A percentile compares a stretch with the other conserved stretches of the same genome.
phyloP scores from a whole-genome alignment of 2,888 invertebrate genomes.

The Omphaloscelis lunosa region DNA sequence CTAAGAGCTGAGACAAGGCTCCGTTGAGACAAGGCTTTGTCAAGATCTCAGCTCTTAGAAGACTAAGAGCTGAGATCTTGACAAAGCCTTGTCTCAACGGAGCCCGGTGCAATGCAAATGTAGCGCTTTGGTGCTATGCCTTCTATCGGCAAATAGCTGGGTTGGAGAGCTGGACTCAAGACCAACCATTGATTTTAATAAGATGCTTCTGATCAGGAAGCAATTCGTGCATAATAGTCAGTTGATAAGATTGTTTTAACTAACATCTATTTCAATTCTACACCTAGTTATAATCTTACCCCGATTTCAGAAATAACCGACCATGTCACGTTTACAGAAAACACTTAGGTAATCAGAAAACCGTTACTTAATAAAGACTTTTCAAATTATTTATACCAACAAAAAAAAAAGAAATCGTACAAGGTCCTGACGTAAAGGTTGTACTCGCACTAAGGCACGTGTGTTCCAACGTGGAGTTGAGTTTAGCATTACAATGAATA shows the following conservation, averaged over 20 bases:
- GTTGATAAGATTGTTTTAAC: too few relatives aligned
- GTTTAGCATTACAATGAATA: constrained; percentile 52
- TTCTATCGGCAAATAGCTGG: neutral
- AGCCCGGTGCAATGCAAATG: too few relatives aligned
- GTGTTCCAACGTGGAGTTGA: constrained; percentile 50
- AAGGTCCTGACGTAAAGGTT: constrained; percentile 47
- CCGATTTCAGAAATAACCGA: neutral
- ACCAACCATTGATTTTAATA: too few relatives aligned
- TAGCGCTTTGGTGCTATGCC: neutral
- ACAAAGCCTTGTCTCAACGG: neutral
- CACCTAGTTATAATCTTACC: neutral
- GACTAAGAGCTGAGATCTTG: neutral
- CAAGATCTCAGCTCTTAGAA: too few relatives aligned
- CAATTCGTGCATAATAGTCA: too few relatives aligned
- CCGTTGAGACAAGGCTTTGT: too few relatives aligned
- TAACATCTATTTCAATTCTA: neutral
- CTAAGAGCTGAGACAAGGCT: neutral
- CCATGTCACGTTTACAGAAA: neutral
- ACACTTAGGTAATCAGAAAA: constrained; percentile 7
- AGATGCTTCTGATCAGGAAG: too few relatives aligned
- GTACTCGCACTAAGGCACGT: constrained; percentile 50
- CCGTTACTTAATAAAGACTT: neutral
- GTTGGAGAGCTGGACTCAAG: neutral
- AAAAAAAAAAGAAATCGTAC: constrained; percentile 45
- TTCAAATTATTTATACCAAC: neutral